Evolutionary conservation across 2,797 vertebrate species (phyloP), one percentile per base, ranked within the genome.

Genomic region (Corythornis leucogaster): DNA sequence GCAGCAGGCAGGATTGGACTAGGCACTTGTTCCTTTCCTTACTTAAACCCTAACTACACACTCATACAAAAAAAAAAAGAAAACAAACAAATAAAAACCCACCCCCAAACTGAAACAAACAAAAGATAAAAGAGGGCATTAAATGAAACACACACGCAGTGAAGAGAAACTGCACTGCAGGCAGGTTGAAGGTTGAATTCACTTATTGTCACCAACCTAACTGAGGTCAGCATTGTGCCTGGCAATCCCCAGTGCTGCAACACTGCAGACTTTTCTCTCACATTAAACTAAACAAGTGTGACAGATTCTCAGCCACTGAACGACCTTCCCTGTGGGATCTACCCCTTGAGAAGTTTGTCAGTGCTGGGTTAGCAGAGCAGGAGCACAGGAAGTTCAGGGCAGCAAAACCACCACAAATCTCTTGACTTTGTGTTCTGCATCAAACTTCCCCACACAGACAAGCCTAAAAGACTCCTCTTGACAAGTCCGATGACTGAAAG

Each of bases 351-450:
- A 67, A 70, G 24, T 59, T 66, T 59, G 35, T 55, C 70, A 81
- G 35, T 90, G n/a, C 11, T 0, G 0, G 8, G 12, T 53, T 79
- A 0, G 0, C 28, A 33, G 48, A 69, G 22, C 1, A 0, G 35
- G 15, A 87, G 25, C 43, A 62, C 11, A 9, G 43, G 16, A 78
- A 77, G 30, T 62, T 66, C 69, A 79, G 63, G 63, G 78, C 17
- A 51, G 68, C 19, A 87, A 74, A 94, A n/a, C 3, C 20, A 73
- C 25, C 75, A 53, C 48, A 63, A 58, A 73, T 59, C 31, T 81
- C 48, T 30, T 53, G 51, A 53, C 14, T 79, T 86, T 6, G 15
- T 33, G 51, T 21, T 80, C 67, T 76, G 24, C 15, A 48, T 48
- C 43, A 83, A 48, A 42, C 40, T n/a, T 38, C 26, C 43, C 31